phyloP scores from a whole-genome alignment of 1,140 invertebrate genomes.

The Drosophila equinoxialis region DNA sequence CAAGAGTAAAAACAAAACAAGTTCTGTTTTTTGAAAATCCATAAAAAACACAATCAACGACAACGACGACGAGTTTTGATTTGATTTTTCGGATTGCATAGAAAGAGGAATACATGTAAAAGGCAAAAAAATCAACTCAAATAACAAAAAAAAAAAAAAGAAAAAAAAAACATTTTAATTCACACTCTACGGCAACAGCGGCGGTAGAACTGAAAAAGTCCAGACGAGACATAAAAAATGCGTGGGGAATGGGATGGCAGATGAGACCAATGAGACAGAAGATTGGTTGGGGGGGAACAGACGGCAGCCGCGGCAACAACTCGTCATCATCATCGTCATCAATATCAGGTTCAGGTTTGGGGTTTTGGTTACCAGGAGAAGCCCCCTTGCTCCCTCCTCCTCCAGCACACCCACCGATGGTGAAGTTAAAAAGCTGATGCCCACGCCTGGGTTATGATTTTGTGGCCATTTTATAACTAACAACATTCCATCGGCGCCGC shows the following conservation, averaged over 20 bases:
- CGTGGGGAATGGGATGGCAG: slow-evolving; percentile 39
- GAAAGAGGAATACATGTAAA: slow-evolving; percentile 16
- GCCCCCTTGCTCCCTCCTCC: neutral
- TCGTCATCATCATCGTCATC: slow-evolving; percentile 60
- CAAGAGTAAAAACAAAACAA: slow-evolving; percentile 71
- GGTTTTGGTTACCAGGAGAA: slow-evolving; percentile 47
- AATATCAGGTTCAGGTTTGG: slow-evolving; percentile 66
- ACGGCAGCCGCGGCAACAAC: slow-evolving; percentile 42
- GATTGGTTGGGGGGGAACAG: slow-evolving; percentile 22
- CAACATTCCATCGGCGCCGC: slow-evolving; percentile 70
- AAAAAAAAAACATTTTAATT: slow-evolving; percentile 66
- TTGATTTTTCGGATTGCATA: slow-evolving; percentile 64
- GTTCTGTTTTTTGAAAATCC: slow-evolving; percentile 65
- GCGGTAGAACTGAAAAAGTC: slow-evolving; percentile 23
- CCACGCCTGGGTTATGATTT: slow-evolving; percentile 79
- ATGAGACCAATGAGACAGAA: slow-evolving; percentile 3
- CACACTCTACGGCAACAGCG: slow-evolving; percentile 46
- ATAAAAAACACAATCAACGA: slow-evolving; percentile 67
- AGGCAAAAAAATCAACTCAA: slow-evolving; percentile 13
- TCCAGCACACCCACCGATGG: neutral
- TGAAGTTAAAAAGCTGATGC: slow-evolving; percentile 20
- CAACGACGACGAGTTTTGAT: slow-evolving; percentile 71
- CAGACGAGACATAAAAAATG: slow-evolving; percentile 47
- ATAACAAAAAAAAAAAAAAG: slow-evolving; percentile 64
- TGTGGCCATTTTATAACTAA: slow-evolving; percentile 81